Percentiles rank a stretch among this genome's conserved stretches.
phyloP scores from a whole-genome alignment of 2,888 invertebrate genomes.

The Drosophila nigricruria region DNA sequence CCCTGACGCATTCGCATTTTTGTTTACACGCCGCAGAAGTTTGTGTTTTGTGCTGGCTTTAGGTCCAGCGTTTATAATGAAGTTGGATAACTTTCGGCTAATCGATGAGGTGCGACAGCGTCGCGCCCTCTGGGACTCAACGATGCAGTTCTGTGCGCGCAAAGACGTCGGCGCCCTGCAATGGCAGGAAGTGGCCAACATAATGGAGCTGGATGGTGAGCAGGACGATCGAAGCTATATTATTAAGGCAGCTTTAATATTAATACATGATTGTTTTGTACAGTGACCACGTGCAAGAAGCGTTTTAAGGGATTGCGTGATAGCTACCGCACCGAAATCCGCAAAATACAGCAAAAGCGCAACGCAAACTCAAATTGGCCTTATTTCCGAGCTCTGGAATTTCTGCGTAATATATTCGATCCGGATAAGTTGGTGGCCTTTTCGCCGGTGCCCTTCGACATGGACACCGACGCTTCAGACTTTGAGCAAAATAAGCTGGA shows the following conservation, averaged over 20 bases:
- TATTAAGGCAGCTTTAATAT: background rate
- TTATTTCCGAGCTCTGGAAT: slow-evolving; percentile 62
- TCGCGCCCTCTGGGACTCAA: slow-evolving; percentile 65
- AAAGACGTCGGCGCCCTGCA: slow-evolving; percentile 36
- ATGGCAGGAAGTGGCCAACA: slow-evolving; percentile 57
- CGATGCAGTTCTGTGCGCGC: slow-evolving; percentile 42
- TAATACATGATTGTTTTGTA: slow-evolving; percentile 14
- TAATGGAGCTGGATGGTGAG: slow-evolving; percentile 58
- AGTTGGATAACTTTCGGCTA: slow-evolving; percentile 54
- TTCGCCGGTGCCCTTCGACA: slow-evolving; percentile 31
- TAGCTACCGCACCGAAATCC: slow-evolving; percentile 60
- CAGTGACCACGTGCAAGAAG: slow-evolving; percentile 56
- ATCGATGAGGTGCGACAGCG: slow-evolving; percentile 60
- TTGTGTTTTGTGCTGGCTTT: slow-evolving; percentile 1
- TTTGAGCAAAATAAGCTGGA: slow-evolving; percentile 30
- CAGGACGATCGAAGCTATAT: background rate
- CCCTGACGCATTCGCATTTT: slow-evolving; percentile 30
- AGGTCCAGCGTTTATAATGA: slow-evolving; percentile 26
- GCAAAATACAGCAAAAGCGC: slow-evolving; percentile 57
- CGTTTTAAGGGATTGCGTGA: slow-evolving; percentile 66
- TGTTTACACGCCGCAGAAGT: slow-evolving; percentile 53
- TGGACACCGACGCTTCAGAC: background rate
- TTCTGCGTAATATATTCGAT: slow-evolving; percentile 63
- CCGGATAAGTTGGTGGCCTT: slow-evolving; percentile 53
- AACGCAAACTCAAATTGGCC: slow-evolving; percentile 47